Base-by-base conservation (phyloP, 2,113 vertebrate species). In the Eudyptes chrysolophus region DNA sequence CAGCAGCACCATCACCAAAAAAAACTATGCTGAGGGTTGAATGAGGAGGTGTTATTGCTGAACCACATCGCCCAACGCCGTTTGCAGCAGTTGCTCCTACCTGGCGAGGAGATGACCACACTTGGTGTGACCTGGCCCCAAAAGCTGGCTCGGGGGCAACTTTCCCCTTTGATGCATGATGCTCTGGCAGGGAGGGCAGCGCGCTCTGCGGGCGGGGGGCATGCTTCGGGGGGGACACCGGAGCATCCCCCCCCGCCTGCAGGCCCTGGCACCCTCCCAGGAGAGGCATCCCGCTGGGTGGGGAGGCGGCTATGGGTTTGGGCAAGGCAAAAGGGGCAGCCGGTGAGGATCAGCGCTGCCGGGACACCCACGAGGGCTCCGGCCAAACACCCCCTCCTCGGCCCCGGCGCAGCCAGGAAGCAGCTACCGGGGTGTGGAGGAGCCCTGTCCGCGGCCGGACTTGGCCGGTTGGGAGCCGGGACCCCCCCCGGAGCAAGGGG, bases 1-100 rank as follows among this genome's bases (percentile, higher is more conserved):
- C 11, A 40, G 20, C 40, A 55, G 22, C 40, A 65, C 1, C 30
- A 40, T 4, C 6, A 2, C 19, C 2, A 6, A 52, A 62, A 55
- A n/a, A 20, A 24, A 10, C 2, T 27, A 1, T 0, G 1, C n/a
- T 13, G 61, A 48, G 57, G 32, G n/a, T 61, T 85, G 69, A 55
- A 29, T 3, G 22, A 54, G 52, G 32, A 38, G 18, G 13, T 27
- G 61, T 55, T 64, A 51, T 4, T 61, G 81, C 55, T 62, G 64
- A 57, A 21, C 46, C 29, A 13, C 44, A 38, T 71, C 0, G 0
- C 78, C 65, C 26, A 22, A 10, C 0, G 18, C 49, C 7, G 2
- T 42, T 65, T 42, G 25, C 76, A 22, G 64, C 2, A 2, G 3
- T 38, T 46, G 44, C 36, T 68, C 32, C 84, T 57, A 17, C 4